These are phyloP conservation scores for Clarias platycephalus DNA, from an alignment of 2,797 vertebrate species.

Conservation along the genomic window DNA sequence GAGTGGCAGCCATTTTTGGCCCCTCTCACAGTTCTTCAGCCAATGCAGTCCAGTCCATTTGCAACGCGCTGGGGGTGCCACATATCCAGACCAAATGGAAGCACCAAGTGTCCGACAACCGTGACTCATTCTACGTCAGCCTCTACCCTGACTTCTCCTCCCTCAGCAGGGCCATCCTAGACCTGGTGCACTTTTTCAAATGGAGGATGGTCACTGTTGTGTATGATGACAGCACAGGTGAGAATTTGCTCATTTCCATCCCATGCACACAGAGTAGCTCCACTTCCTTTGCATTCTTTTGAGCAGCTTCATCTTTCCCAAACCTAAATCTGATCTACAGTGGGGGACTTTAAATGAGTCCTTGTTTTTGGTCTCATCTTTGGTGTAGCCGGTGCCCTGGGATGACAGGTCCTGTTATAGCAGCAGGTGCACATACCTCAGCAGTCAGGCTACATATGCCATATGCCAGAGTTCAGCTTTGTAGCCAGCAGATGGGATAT, in stretches of 20 bases:
- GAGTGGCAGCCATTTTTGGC: conserved; percentile 97
- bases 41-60: conserved; percentile 97
- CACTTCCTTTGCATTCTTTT: background rate
- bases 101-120: conserved; percentile 98
- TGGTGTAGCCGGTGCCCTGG: conserved; percentile 48
- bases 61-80: conserved; percentile 94
- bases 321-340: conserved; percentile 34
- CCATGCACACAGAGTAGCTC: background rate
- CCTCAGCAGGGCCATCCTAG: conserved; percentile 94
- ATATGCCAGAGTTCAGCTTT: conserved; percentile 71
- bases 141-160: conserved; percentile 98
- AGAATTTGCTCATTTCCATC: conserved; percentile 37
- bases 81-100: conserved; percentile 99
- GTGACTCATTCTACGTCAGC: conserved; percentile 95
- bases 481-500: conserved; percentile 61
- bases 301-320: conserved; percentile 22
- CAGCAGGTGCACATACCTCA: conserved; percentile 64
- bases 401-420: conserved; percentile 56
- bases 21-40: conserved; percentile 98
- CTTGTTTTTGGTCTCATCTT: conserved; percentile 44
- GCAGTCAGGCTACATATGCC: conserved; percentile 65
- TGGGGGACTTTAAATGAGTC: conserved; percentile 30
- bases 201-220: conserved; percentile 99
- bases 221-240: conserved; percentile 98
- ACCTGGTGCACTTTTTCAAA: conserved; percentile 98